These are phyloP conservation scores for Diadema setosum DNA, from an alignment of 35 echinoderm and acorn worm species.

Conservation along the genomic window DNA sequence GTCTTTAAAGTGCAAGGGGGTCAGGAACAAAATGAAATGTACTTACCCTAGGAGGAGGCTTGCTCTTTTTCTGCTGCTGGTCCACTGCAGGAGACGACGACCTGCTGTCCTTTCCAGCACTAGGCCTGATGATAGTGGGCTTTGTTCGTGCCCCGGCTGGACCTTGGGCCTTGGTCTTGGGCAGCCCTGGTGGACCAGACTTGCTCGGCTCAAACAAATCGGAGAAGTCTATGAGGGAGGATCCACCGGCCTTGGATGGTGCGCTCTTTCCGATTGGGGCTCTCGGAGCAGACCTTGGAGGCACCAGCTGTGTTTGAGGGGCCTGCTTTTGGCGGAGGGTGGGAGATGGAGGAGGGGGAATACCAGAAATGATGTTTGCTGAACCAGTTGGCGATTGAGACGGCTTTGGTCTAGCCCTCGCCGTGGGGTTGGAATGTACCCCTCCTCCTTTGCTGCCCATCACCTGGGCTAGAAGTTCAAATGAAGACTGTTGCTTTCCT, in stretches of 20 bases:
- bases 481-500: background rate
- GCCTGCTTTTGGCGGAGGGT: background rate
- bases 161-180: conserved; percentile 35
- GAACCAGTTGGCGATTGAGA: background rate
- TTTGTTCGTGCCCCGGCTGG: conserved; percentile 10
- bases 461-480: background rate
- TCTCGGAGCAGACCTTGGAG: background rate
- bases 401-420: conserved; percentile 63
- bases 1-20: no score
- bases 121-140: conserved; percentile 83
- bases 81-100: conserved; percentile 50
- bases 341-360: conserved; percentile 27
- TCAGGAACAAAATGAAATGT: background rate
- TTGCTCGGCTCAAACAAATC: background rate
- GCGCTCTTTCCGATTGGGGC: background rate
- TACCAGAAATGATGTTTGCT: background rate
- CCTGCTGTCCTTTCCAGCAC: conserved; percentile 52
- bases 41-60: conserved; percentile 85
- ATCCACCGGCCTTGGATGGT: background rate
- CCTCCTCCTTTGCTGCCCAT: background rate
- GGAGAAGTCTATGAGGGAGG: background rate
- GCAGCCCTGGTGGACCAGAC: conserved; percentile 13
- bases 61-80: conserved; percentile 38
- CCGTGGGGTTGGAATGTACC: background rate
- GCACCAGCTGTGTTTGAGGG: background rate